These are phyloP conservation scores for Turritopsis dohrnii DNA, from an alignment of 30 jellyfish, hydroid and myxozoan species.

Conservation along the genomic window DNA sequence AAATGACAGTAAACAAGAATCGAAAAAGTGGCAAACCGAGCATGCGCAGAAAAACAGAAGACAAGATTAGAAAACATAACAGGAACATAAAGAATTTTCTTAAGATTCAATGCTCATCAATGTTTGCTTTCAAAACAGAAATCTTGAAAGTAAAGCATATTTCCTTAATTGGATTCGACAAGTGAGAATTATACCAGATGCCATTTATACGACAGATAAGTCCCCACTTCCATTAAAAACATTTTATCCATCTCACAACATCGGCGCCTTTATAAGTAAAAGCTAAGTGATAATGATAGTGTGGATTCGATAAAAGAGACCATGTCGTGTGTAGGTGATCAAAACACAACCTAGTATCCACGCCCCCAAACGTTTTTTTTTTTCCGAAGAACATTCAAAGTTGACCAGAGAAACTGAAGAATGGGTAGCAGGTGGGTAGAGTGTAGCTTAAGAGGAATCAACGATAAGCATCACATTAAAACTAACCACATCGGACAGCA, in stretches of 20 bases:
- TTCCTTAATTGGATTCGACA: not conserved
- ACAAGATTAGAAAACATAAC: no score
- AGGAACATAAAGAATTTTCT: no score
- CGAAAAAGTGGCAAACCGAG: no score
- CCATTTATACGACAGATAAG: not conserved
- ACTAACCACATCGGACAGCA: not conserved
- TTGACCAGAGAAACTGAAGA: not conserved
- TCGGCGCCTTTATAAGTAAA: not conserved
- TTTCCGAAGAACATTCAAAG: not conserved
- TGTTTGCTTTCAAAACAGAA: no score
- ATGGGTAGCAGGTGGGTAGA: not conserved
- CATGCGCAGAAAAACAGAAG: no score
- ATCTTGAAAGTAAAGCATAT: no score
- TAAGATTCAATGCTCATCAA: no score
- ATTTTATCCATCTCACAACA: not conserved
- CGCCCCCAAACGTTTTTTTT: not conserved
- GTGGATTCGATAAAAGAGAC: not conserved
- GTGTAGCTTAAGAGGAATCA: not conserved
- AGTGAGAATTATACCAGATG: not conserved
- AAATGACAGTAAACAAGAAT: no score
- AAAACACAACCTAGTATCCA: not conserved
- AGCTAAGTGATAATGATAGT: not conserved
- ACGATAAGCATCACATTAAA: not conserved
- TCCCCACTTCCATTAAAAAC: not conserved
- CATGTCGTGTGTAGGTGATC: not conserved